Evolutionary conservation across 2,797 vertebrate species (phyloP), one percentile per base, ranked within the genome.

Genomic region (Trachurus trachurus): DNA sequence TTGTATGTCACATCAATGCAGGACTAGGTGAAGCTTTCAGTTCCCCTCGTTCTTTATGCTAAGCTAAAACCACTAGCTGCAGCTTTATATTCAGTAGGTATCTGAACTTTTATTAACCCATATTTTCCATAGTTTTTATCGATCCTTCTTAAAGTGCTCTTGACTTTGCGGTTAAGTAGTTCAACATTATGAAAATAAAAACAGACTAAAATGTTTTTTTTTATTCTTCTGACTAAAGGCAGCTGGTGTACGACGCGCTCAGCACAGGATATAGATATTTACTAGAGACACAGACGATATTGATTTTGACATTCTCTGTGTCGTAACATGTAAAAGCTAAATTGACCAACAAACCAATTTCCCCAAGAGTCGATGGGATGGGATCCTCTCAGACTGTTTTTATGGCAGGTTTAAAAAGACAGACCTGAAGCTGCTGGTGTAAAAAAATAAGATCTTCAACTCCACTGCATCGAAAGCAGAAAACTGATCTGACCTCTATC

Each of bases 311-410:
- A 17, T 72, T 74, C 29, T 47, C 66, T 75, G 61, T 52, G 70
- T 73, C n/a, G 4, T 68, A 74, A 87, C 86, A 84, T 80, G 82
- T 81, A 84, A 83, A 83, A 79, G 80, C 84, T 84, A 81, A 88
- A 88, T 80, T 83, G 81, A 82, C 84, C 86, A 88, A 84, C 81
- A 81, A 64, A 66, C 67, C 80, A 86, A 80, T 88, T 86, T 86
- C 69, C 84, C 42, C 53, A 63, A 62, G 75, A 78, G 71, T 87
- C 78, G 39, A 63, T 69, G 50, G 26, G 39, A 63, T 69, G 50
- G 26, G 49, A 78, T 70, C 79, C 81, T 83, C 68, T 76, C 69
- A 83, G 81, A 57, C 76, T 2, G 59, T 66, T 84, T 88, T 86
- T 78, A 83, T 71, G 72, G 77, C 70, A 70, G 63, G 56, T 84